Percentiles rank a stretch among this genome's conserved stretches.
These are phyloP conservation scores for Amazona guildingii DNA, from an alignment of 2,113 vertebrate species.

Conservation along the genomic window DNA sequence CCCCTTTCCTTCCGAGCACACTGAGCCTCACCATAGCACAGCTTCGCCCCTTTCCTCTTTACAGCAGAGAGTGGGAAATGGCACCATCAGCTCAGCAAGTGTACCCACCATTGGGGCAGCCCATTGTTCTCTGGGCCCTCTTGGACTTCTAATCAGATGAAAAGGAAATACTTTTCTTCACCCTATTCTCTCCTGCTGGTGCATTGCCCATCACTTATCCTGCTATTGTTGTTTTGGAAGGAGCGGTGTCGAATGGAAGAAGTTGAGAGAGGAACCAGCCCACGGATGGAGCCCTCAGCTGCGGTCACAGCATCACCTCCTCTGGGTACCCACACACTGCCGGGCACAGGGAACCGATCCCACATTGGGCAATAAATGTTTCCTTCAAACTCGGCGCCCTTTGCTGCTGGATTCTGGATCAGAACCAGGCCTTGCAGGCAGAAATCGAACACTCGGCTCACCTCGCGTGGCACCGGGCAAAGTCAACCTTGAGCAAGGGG, in stretches of 20 bases:
- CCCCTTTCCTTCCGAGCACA: background rate
- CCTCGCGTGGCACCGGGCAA: background rate
- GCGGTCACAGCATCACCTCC: background rate
- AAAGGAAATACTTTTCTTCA: too few relatives aligned
- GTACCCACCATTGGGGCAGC: rapidly evolving
- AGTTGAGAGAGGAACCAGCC: rapidly evolving
- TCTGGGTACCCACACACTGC: background rate
- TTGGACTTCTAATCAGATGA: too few relatives aligned
- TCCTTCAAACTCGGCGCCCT: rapidly evolving
- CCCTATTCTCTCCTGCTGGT: background rate
- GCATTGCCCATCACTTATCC: background rate
- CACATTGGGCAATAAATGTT: background rate
- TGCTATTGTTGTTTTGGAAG: background rate
- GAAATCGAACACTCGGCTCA: rapidly evolving
- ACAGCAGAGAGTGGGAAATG: background rate
- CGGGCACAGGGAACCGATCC: background rate
- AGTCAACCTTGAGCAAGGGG: rapidly evolving
- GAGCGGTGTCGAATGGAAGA: background rate
- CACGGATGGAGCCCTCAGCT: rapidly evolving
- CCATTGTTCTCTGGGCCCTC: background rate
- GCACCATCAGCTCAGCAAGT: background rate
- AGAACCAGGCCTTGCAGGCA: background rate
- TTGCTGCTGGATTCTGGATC: background rate
- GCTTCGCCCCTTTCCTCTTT: background rate
- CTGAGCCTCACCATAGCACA: rapidly evolving